Conservation (phyloP, 1,140 invertebrate genomes). For the Pentalonia nigronervosa region DNA sequence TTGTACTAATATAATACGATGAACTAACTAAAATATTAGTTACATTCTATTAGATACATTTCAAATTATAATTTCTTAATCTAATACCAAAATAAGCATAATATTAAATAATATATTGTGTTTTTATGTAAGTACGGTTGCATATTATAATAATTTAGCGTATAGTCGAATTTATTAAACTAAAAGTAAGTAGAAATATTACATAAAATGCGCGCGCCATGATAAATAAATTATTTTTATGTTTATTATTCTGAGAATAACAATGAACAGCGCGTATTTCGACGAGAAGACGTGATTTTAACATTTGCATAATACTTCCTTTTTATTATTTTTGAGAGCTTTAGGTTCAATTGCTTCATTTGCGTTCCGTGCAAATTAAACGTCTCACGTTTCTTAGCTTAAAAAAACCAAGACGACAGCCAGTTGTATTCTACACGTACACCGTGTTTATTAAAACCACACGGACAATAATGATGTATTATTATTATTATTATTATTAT, state of each 20-base stretch:
- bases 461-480: not conserved
- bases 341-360: not conserved
- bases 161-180: not conserved
- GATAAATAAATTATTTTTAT: slow-evolving; percentile 21
- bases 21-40: not conserved
- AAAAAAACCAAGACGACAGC: not conserved
- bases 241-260: not conserved
- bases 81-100: not conserved
- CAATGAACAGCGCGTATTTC: not conserved
- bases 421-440: not conserved
- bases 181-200: not conserved
- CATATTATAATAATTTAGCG: not conserved
- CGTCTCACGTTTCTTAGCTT: not conserved
- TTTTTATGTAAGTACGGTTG: not conserved
- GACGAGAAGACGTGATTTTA: slow-evolving; percentile 14
- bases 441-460: not conserved
- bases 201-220: not conserved
- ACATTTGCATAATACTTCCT: not conserved
- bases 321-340: slow-evolving; percentile 40
- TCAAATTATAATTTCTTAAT: not conserved
- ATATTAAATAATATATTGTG: not conserved
- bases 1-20: not conserved
- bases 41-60: not conserved
- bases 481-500: not conserved
- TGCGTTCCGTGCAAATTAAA: slow-evolving; percentile 7